Conservation (phyloP, 35 echinoderm and acorn worm genomes). For the Amphiura filiformis region DNA sequence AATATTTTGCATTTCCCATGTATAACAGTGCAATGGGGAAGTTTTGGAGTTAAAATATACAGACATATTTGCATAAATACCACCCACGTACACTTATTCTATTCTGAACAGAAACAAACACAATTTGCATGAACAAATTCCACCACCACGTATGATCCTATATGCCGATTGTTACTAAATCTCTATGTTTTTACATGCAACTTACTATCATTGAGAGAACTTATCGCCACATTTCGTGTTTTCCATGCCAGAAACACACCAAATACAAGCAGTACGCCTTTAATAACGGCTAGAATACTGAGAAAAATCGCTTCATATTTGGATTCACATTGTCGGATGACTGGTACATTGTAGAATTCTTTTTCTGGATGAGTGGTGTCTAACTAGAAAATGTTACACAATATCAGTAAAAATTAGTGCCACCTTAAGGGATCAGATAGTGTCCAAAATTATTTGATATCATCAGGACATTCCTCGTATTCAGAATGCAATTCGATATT, state of each 20-base stretch:
- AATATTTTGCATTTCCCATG: too few relatives aligned
- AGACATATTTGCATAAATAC: too few relatives aligned
- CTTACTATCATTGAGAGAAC: conserved; percentile 27
- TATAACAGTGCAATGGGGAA: too few relatives aligned
- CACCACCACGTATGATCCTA: neutral
- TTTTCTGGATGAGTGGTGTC: conserved; percentile 19
- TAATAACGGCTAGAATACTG: neutral
- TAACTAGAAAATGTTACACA: neutral
- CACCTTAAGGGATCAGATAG: too few relatives aligned
- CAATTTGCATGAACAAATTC: neutral
- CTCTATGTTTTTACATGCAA: too few relatives aligned
- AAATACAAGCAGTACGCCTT: conserved; percentile 20
- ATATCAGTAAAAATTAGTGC: too few relatives aligned
- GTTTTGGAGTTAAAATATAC: too few relatives aligned
- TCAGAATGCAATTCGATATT: too few relatives aligned
- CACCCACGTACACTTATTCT: neutral
- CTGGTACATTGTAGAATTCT: conserved; percentile 15
- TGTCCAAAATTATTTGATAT: too few relatives aligned
- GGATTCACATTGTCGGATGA: neutral
- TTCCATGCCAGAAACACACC: conserved; percentile 35
- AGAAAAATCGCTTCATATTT: neutral
- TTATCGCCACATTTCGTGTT: conserved; percentile 18
- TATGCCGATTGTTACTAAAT: neutral
- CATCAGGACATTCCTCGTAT: too few relatives aligned
- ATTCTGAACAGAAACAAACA: neutral